Evolutionary conservation across 2,888 invertebrate genomes (phyloP).

Genomic region (Lasioglossum morio): DNA sequence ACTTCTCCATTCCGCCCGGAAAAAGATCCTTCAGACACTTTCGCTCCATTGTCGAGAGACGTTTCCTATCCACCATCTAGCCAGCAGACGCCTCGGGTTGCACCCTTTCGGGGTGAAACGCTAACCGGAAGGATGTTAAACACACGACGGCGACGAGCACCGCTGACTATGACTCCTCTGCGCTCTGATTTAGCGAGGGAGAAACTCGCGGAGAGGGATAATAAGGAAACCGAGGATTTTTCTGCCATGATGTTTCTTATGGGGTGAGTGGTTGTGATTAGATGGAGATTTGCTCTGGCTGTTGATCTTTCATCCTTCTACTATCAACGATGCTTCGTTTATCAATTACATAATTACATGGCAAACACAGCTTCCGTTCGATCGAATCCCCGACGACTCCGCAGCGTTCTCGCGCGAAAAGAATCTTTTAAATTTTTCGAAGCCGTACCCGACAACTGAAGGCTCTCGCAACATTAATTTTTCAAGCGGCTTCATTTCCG

Average conservation of each 20-base stretch:
- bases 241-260: background rate
- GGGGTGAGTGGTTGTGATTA: background rate
- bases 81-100: conserved; percentile 9
- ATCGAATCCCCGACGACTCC: background rate
- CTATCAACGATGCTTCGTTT: no score
- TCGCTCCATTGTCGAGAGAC: conserved; percentile 11
- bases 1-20: conserved; percentile 6
- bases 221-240: background rate
- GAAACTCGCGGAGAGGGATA: background rate
- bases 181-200: background rate
- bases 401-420: background rate
- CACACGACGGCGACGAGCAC: background rate
- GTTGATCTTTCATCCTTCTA: background rate
- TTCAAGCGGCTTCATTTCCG: background rate
- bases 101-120: conserved; percentile 13
- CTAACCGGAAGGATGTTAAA: conserved; percentile 10
- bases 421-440: background rate
- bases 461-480: background rate
- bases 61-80: conserved; percentile 8
- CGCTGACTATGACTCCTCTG: background rate
- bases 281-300: background rate
- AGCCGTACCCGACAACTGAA: background rate
- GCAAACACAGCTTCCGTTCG: background rate
- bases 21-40: conserved; percentile 12
- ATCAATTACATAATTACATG: no score